Evolutionary conservation across 2,113 vertebrate genomes (phyloP), one percentile per base, ranked within the genome.

Genomic region (Charadrius vociferus): DNA sequence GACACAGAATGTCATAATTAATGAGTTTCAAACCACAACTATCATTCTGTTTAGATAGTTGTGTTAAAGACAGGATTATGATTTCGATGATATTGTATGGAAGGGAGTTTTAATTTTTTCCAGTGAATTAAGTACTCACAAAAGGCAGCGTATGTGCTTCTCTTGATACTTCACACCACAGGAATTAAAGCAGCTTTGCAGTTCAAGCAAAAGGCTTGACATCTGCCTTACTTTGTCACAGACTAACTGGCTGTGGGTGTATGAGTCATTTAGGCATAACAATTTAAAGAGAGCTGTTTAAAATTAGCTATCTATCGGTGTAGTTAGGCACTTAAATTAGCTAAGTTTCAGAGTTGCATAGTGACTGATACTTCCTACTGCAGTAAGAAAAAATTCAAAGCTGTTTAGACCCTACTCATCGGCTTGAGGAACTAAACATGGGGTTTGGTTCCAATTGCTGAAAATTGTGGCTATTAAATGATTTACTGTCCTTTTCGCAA

Each of bases 181-280:
- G 71, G 86, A 89, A 87, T 94, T 77, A 84, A 88, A 90, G 41
- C 75, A 78, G 67, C 67, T 88, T 96, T 94, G 55, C 88, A 83
- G 78, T 83, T 96, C 78, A 84, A 67, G 75, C 30, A 63, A 86
- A 90, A 94, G 82, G 59, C 63, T 95, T 86, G 92, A 94, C 82
- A 88, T 97, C 85, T 96, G 92, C 86, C 68, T 87, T 29, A 32
- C 73, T 92, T 90, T 93, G 75, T 78, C 95, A 91, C 72, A 90
- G 68, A 71, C n/a, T 93, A 55, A 81, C 63, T 92, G 90, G 16
- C 47, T 14, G 14, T 91, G 91, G 88, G 83, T 13, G 29, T 63
- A 9, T 79, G 91, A 96, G 72, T 92, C 77, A 81, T 91, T 91
- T 89, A 88, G 39, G 52, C 59, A 32, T 43, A 92, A 70, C 30